Evolutionary conservation across 2,888 invertebrate species (phyloP), one percentile per base, ranked within the genome.

Genomic region (Epirrhoe tristata): DNA sequence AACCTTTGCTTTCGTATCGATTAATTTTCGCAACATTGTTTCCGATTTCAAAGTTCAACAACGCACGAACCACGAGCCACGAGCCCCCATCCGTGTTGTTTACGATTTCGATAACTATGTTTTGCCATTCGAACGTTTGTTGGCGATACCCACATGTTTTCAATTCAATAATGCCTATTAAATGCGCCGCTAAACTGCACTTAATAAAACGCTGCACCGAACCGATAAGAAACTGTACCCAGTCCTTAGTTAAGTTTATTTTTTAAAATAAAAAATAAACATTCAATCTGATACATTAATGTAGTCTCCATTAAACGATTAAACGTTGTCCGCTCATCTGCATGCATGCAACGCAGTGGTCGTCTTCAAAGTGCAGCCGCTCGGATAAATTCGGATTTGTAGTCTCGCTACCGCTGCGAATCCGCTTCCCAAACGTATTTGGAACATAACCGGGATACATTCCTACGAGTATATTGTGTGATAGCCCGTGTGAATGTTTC

Each of bases 291-390:
- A 89, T 89, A 88, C 87, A 87, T 86, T 88, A 89, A 87, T 88
- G 84, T 83, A 85, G 84, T 85, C 85, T 86, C 87, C 88, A 89
- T 88, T 89, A 88, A 88, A 90, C 86, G 89, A 89, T 89, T 90
- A 88, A 90, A 85, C 83, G 84, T 85, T 85, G 85, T 84, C 83
- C 86, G 82, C 87, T 89, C 89, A 90, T 89, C 88, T 90, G 89
- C 88, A 90, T 90, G 88, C 88, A 83, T 85, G 81, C 82, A 79
- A 78, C 81, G 85, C 82, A 80, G 84, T 80, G 82, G 81, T 79
- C 83, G 83, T 83, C 87, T 86, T 86, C 87, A 89, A 86, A 88
- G 87, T 81, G 83, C 82, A 88, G 81, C 88, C 84, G 85, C 85
- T 81, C 77, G 87, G 85, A 85, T 88, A 86, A 85, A 88, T 86